phyloP scores from a whole-genome alignment of 2,113 vertebrate species.

The Microtus montanus region DNA sequence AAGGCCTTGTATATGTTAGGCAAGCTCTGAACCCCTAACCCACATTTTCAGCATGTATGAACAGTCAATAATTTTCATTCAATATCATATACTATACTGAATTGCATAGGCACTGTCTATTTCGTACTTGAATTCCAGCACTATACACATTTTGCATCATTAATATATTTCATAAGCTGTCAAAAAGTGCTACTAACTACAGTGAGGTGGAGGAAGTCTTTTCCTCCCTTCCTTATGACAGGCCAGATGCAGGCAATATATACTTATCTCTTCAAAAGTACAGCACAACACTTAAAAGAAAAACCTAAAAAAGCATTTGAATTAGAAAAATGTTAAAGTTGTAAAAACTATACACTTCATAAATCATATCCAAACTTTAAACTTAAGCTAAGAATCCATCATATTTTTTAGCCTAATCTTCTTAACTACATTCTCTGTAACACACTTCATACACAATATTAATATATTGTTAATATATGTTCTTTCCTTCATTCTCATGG shows the following conservation, averaged over 20 bases:
- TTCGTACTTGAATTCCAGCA: constrained; percentile 18
- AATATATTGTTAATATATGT: not conserved
- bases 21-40: not conserved
- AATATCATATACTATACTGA: not conserved
- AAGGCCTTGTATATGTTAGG: too few species aligned
- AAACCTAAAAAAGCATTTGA: not conserved
- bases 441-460: not conserved
- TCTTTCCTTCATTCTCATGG: constrained; percentile 14
- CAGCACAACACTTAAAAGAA: constrained; percentile 12
- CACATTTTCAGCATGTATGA: not conserved
- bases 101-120: not conserved
- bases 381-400: not conserved
- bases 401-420: constrained; percentile 24
- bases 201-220: not conserved
- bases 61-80: not conserved
- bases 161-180: not conserved
- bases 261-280: not conserved
- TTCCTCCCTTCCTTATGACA: not conserved
- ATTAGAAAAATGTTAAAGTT: not conserved
- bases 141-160: not conserved
- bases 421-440: constrained; percentile 32
- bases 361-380: not conserved
- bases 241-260: not conserved
- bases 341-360: not conserved
- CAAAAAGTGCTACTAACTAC: not conserved